A percentile compares a stretch with the other conserved stretches of the same genome.
phyloP scores from a whole-genome alignment of 2,113 vertebrate genomes.

The Columba janthina region DNA sequence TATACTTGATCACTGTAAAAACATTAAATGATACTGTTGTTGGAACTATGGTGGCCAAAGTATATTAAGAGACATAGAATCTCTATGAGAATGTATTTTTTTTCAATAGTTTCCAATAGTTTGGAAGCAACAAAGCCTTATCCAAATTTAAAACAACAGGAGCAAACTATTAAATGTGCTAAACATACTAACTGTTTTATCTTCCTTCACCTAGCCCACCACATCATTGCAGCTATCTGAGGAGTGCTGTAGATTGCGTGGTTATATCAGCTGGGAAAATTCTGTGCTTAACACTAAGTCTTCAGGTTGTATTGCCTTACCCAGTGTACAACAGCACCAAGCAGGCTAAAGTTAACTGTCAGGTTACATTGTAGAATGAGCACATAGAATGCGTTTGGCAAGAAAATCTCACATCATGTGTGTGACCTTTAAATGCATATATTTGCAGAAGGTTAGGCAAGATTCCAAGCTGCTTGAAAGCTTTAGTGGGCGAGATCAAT shows the following conservation, averaged over 20 bases:
- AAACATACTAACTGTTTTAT: neutral
- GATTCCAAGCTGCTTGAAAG: constrained; percentile 22
- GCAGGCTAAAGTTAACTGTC: neutral
- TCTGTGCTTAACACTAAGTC: neutral
- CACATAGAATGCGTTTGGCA: neutral
- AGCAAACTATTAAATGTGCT: neutral
- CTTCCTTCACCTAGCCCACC: neutral
- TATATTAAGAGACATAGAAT: neutral
- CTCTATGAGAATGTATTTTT: neutral
- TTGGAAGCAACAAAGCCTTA: neutral
- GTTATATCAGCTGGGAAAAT: neutral
- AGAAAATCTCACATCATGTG: constrained; percentile 43
- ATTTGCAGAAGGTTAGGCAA: constrained; percentile 28
- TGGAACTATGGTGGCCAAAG: neutral
- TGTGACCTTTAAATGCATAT: constrained; percentile 34
- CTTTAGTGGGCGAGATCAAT: neutral
- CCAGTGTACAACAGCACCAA: neutral
- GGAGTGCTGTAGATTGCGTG: neutral
- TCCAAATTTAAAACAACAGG: neutral
- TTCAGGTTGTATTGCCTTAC: neutral
- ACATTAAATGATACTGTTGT: neutral
- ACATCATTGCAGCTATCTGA: neutral
- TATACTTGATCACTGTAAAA: neutral
- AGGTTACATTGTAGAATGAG: neutral
- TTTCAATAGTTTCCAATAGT: neutral